Evolutionary conservation across 2,888 invertebrate species (phyloP).

Genomic region (Eupithecia subumbrata): DNA sequence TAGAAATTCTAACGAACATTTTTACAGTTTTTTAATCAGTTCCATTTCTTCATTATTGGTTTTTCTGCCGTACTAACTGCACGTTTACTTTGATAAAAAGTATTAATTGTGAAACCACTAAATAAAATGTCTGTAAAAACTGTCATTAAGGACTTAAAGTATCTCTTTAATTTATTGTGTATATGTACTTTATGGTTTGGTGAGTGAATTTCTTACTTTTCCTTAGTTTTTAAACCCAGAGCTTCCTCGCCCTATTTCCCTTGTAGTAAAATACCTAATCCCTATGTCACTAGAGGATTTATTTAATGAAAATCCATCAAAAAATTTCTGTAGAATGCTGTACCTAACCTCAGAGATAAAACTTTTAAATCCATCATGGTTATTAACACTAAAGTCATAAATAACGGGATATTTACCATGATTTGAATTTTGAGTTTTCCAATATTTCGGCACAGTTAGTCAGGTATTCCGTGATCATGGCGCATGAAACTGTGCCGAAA

Average conservation of each 20-base stretch:
- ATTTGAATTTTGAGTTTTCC: too few relatives aligned
- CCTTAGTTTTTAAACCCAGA: neutral
- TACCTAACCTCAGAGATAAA: too few relatives aligned
- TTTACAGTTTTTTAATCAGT: conserved; percentile 6
- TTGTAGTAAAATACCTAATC: neutral
- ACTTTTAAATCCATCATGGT: too few relatives aligned
- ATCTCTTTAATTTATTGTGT: neutral
- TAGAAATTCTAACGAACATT: neutral
- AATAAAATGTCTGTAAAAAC: neutral
- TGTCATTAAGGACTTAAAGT: neutral
- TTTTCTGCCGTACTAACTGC: neutral
- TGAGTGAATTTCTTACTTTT: neutral
- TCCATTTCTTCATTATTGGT: neutral
- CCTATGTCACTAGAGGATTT: neutral
- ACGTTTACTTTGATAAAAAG: neutral
- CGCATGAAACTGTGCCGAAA: too few relatives aligned
- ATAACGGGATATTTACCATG: too few relatives aligned
- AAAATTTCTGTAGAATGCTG: neutral
- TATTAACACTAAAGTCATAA: too few relatives aligned
- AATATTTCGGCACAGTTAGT: too few relatives aligned
- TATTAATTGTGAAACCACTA: neutral
- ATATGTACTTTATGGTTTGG: neutral
- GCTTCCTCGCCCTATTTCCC: neutral
- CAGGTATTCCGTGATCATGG: too few relatives aligned
- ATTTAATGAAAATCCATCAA: neutral